Evolutionary conservation across 1,140 invertebrate species (phyloP).

Genomic region (Phocides pigmalion): DNA sequence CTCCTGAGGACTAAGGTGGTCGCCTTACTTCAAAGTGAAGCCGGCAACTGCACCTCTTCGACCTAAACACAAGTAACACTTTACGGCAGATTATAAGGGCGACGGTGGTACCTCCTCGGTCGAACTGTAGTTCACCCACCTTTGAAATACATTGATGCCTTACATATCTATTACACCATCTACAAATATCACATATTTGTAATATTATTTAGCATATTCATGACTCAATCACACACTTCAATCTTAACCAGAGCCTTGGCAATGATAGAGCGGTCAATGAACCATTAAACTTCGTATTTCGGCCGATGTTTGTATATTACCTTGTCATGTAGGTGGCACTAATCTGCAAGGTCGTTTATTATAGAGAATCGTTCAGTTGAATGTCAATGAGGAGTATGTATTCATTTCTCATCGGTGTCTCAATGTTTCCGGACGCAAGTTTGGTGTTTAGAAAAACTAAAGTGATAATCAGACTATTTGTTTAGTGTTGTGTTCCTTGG

Average conservation of each 20-base stretch:
- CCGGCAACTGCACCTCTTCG: too few relatives aligned
- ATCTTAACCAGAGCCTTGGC: slow-evolving; percentile 15
- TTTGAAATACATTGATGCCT: neutral
- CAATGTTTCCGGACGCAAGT: slow-evolving; percentile 39
- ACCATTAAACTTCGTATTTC: slow-evolving; percentile 46
- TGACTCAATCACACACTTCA: slow-evolving; percentile 5
- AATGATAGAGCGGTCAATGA: slow-evolving; percentile 51
- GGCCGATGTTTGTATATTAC: slow-evolving; percentile 49
- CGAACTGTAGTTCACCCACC: neutral
- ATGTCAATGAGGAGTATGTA: slow-evolving; percentile 43
- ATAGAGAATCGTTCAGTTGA: slow-evolving; percentile 41
- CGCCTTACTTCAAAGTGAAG: too few relatives aligned
- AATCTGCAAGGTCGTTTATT: slow-evolving; percentile 57
- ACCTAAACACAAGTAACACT: too few relatives aligned
- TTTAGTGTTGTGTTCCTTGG: too few relatives aligned
- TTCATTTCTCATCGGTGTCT: slow-evolving; percentile 37
- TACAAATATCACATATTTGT: neutral
- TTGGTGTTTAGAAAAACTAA: neutral
- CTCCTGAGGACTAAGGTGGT: too few relatives aligned
- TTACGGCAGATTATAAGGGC: too few relatives aligned
- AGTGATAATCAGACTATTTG: too few relatives aligned
- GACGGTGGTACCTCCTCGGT: too few relatives aligned
- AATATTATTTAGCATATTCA: neutral
- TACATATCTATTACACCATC: neutral
- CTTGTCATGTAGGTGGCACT: slow-evolving; percentile 61